Evolutionary conservation across 1,140 invertebrate species (phyloP).

Genomic region (Drosophila mauritiana): DNA sequence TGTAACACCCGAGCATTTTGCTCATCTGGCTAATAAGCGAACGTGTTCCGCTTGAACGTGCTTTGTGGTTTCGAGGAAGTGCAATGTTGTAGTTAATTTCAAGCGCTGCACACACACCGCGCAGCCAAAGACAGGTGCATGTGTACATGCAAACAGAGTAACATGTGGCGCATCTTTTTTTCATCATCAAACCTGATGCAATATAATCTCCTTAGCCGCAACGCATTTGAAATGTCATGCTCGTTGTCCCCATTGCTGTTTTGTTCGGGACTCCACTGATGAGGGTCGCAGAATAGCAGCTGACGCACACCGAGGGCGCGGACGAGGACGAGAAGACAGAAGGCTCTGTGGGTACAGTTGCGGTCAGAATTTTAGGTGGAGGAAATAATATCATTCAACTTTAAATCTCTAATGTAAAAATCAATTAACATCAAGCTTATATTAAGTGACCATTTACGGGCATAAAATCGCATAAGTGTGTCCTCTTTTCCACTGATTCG

Average conservation of each 20-base stretch:
- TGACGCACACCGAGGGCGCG: constrained; percentile 59
- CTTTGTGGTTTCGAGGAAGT: constrained; percentile 14
- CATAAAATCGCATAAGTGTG: too few relatives aligned
- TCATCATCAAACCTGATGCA: constrained; percentile 46
- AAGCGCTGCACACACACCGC: constrained; percentile 7
- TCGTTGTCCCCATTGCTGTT: constrained; percentile 55
- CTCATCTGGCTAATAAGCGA: constrained; percentile 7
- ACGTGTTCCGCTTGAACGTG: constrained; percentile 2
- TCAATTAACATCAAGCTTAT: too few relatives aligned
- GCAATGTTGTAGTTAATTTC: constrained; percentile 46
- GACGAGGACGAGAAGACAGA: constrained; percentile 18
- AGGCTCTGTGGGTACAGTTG: constrained; percentile 4
- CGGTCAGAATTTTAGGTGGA: neutral
- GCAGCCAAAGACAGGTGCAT: constrained; percentile 2
- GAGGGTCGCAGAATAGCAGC: constrained; percentile 67
- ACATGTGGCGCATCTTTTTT: constrained; percentile 52
- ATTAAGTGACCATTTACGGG: too few relatives aligned
- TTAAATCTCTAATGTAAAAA: too few relatives aligned
- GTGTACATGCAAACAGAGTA: constrained; percentile 32
- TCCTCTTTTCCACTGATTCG: too few relatives aligned
- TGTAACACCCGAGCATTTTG: neutral
- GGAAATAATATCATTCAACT: neutral
- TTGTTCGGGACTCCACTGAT: constrained; percentile 68
- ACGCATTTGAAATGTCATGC: constrained; percentile 54
- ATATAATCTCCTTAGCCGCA: constrained; percentile 58